A percentile compares a stretch with the other conserved stretches of the same genome.
These are phyloP conservation scores for Rhamnusium bicolor DNA, from an alignment of 2,888 invertebrate species.

Conservation along the genomic window DNA sequence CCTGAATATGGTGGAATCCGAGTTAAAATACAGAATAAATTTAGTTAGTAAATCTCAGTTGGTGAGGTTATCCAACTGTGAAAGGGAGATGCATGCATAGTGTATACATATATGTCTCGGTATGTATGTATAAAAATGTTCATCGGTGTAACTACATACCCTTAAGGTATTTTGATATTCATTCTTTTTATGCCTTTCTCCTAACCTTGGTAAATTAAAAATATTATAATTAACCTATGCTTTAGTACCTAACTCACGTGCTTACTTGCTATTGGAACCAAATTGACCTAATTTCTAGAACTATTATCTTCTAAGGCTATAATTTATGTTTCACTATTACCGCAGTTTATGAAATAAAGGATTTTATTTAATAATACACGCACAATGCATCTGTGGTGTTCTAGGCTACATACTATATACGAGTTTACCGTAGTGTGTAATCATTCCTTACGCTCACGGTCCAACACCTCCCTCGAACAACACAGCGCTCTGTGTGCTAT, in stretches of 20 bases:
- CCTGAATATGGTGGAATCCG: no score
- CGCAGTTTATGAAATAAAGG: background rate
- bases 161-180: no score
- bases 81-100: no score
- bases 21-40: no score
- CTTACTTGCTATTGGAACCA: background rate
- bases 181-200: background rate
- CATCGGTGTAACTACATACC: no score
- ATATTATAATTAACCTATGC: background rate
- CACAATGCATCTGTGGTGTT: constrained; percentile 6
- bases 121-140: no score
- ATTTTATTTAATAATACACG: constrained; percentile 17
- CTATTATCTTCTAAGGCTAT: background rate
- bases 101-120: no score
- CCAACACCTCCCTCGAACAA: constrained; percentile 50
- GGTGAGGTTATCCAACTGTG: no score
- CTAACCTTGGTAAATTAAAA: background rate
- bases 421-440: constrained; percentile 38
- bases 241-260: background rate
- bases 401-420: background rate
- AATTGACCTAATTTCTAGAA: background rate
- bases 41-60: no score
- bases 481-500: constrained; percentile 4
- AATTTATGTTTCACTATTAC: background rate
- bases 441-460: constrained; percentile 55